Evolutionary conservation across 2,113 vertebrate species (phyloP), one percentile per base, ranked within the genome.

Genomic region (Micronycteris hirsuta): DNA sequence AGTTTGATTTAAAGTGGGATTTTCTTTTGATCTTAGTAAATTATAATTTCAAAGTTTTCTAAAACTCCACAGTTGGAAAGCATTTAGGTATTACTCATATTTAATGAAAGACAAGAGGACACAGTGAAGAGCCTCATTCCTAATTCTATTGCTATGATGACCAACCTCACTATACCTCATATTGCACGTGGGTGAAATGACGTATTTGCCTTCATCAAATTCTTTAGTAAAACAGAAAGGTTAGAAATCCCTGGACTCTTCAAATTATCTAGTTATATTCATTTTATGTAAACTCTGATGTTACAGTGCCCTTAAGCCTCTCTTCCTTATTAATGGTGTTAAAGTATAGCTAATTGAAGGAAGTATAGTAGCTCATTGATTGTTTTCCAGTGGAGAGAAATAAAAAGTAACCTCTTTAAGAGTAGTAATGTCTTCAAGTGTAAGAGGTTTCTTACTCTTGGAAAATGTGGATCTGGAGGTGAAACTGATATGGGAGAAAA

Each of bases 281-380:
- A 88, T 73, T 94, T 93, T 67, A 81, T 52, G 63, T 92, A 86
- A 90, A 90, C 54, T 68, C n/a, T 87, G 58, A 65, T 77, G 38
- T 56, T 22, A 41, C 11, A n/a, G 61, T 33, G 26, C 76, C 26
- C 33, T 74, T 86, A 45, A 45, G 73, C 8, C 5, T 38, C 0
- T 76, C 15, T 47, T 58, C 20, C 41, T 82, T 77, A 36, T 33
- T 78, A 92, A 36, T 84, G 47, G 16, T 92, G 16, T 80, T 85
- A 13, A 85, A 85, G 65, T 67, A 15, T 31, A 73, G 71, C 77
- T 81, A 74, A 73, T 93, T 92, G 80, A 80, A 73, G n/a, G 12
- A 61, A 61, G 26, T 61, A 61, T 65, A n/a, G 15, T 81, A 78
- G 45, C 36, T 84, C 14, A 63, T 31, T 63, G 41, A 17, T 96